Conservation (phyloP, 1,140 invertebrate species). For the Latrodectus geometricus region DNA sequence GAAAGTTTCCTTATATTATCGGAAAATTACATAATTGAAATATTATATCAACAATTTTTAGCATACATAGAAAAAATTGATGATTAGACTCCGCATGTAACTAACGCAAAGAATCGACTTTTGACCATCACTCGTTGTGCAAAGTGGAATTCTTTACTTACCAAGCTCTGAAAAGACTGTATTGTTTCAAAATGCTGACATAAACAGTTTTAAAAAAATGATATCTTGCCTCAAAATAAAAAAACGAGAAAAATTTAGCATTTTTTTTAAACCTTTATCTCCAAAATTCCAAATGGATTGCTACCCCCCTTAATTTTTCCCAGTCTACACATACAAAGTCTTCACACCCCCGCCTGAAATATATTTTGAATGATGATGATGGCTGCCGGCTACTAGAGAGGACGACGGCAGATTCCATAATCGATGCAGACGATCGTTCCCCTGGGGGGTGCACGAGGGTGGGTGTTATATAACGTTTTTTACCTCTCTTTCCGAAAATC, state of each 20-base stretch:
- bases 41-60: too few species aligned
- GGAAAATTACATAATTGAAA: too few species aligned
- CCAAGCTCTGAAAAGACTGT: slow-evolving; percentile 15
- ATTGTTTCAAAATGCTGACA: slow-evolving; percentile 56
- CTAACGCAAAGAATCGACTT: background rate
- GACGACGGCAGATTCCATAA: slow-evolving; percentile 30
- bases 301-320: slow-evolving; percentile 35
- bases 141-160: background rate
- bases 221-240: background rate
- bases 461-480: slow-evolving; percentile 56
- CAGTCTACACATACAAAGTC: slow-evolving; percentile 7
- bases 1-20: too few species aligned
- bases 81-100: background rate
- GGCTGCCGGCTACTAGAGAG: slow-evolving; percentile 52
- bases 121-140: background rate
- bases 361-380: slow-evolving; percentile 62
- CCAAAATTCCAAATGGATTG: slow-evolving; percentile 57
- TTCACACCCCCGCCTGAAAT: slow-evolving; percentile 42
- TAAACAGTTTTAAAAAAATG: slow-evolving; percentile 26
- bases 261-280: slow-evolving; percentile 48
- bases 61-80: too few species aligned
- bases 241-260: background rate
- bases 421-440: slow-evolving; percentile 59
- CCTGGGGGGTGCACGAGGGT: slow-evolving; percentile 45
- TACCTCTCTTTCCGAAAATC: slow-evolving; percentile 41